Base-by-base conservation (phyloP, 2,797 vertebrate species). In the Podarcis siculus region DNA sequence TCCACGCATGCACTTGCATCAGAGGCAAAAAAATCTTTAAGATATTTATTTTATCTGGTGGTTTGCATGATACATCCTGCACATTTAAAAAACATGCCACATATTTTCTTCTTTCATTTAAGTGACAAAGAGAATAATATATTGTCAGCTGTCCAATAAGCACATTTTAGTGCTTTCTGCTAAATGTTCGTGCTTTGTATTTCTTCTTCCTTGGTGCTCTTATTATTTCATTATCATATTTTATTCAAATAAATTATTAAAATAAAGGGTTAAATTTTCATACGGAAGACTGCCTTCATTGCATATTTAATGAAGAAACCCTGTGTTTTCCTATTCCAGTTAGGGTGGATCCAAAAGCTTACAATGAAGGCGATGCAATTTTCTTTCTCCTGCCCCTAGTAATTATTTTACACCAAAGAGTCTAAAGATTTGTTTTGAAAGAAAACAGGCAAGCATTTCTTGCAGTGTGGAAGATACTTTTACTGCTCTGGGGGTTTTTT, bases 41-140 rank as follows among this genome's bases (percentile, higher is more conserved):
- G 45, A 71, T 39, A 32, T 73, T 90, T 91, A 85, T 84, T 66
- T 91, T 93, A 89, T 76, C 82, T 55, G 75, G 86, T 79, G 71
- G 12, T 42, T 67, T 67, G 21, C 12, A 6, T 80, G 64, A 72
- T 17, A 77, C 21, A 71, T 90, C 77, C 86, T 80, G 23, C 81
- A 86, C 58, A 77, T 94, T 94, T 92, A 92, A 87, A 91, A 95
- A 91, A 92, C 12, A 17, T 93, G 45, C 86, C 76, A 90, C 83
- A 93, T 90, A 87, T 88, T 90, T 49, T 90, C 75, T 61, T 91
- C 89, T 93, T 91, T 94, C 88, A 91, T 94, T 92, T 92, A 87
- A 95, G 93, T 95, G 82, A 95, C 81, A 92, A 95, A 95, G 35
- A 30, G 83, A 94, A 89, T 87, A 93, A 92, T 88, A 90, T 91